Base-by-base conservation (phyloP, 2,888 invertebrate genomes). In the Eupithecia centaureata region DNA sequence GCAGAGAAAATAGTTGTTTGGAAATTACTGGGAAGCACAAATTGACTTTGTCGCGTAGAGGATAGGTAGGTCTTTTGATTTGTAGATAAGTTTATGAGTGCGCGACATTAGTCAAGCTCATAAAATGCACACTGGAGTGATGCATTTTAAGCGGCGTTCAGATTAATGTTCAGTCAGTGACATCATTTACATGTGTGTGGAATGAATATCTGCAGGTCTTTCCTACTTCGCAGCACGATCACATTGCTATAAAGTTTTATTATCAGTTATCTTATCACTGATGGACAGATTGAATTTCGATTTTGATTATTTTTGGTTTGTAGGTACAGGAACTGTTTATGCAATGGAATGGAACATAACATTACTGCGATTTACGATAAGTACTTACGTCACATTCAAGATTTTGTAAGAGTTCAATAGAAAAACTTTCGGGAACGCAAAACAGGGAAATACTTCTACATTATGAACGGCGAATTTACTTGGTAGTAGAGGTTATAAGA, bases 81-180 rank as follows among this genome's bases (percentile, higher is more conserved):
- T 30, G 54, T 28, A 28, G 54, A 56, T n/a, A 28, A 56, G 80
- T 84, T 84, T 82, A 82, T 82, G 77, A 82, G 77, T 80, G 77
- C 81, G 57, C 27, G 15, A 4, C 30, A 73, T 73, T 79, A 79
- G 74, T 78, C 74, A 77, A 63, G 57, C 65, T 63, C 27, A 58
- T 56, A 56, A 30, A 32, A 61, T 38, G 60, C 47, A 32, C 54
- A 60, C 42, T 51, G 58, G 51, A 28, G 33, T 57, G 57, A 64
- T 63, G 65, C 68, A 65, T 68, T 65, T 25, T 59, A 60, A 62
- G 22, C 30, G 38, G 22, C 32, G 47, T 33, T 35, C 38, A 52
- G 38, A 54, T 35, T 27, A 22, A 42, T 59, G 35, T 22, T 22
- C 22, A 42, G 58, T 54, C 59, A 54, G 42, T 62, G 62, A 68